These are phyloP conservation scores for Eupithecia insigniata DNA, from an alignment of 2,888 invertebrate genomes.

Conservation along the genomic window DNA sequence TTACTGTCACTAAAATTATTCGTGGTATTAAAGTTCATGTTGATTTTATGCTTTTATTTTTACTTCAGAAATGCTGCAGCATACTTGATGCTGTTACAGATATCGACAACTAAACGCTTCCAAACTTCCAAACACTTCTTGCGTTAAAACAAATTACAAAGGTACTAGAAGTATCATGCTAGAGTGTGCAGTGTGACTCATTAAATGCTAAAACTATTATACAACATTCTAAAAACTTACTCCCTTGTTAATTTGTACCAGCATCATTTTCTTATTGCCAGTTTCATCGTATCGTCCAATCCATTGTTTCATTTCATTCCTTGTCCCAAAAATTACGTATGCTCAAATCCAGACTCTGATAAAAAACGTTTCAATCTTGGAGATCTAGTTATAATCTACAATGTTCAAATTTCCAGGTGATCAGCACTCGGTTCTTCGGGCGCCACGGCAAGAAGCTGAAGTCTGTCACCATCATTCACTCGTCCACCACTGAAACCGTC, in stretches of 20 bases:
- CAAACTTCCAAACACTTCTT: conserved; percentile 47
- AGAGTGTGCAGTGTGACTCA: conserved; percentile 24
- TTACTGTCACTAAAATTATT: background rate
- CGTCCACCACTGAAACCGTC: conserved; percentile 94
- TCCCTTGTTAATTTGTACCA: background rate
- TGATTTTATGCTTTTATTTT: conserved; percentile 33
- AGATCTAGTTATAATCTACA: background rate
- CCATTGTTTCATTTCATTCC: background rate
- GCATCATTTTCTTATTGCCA: background rate
- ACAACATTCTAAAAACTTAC: background rate
- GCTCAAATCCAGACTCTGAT: background rate
- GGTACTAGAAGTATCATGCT: conserved; percentile 29
- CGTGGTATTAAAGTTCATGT: conserved; percentile 21
- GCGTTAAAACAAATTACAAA: conserved; percentile 47
- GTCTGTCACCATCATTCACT: conserved; percentile 95
- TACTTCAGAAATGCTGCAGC: conserved; percentile 68
- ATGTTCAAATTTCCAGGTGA: conserved; percentile 81
- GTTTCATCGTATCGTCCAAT: background rate
- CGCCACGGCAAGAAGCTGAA: conserved; percentile 92
- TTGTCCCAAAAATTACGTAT: background rate
- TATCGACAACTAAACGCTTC: conserved; percentile 48
- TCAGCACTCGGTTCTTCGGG: conserved; percentile 91
- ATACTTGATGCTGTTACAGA: conserved; percentile 60
- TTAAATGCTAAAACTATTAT: conserved; percentile 12
- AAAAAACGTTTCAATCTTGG: background rate